Evolutionary conservation across 2,113 vertebrate species (phyloP).

Genomic region (Cebus imitator): DNA sequence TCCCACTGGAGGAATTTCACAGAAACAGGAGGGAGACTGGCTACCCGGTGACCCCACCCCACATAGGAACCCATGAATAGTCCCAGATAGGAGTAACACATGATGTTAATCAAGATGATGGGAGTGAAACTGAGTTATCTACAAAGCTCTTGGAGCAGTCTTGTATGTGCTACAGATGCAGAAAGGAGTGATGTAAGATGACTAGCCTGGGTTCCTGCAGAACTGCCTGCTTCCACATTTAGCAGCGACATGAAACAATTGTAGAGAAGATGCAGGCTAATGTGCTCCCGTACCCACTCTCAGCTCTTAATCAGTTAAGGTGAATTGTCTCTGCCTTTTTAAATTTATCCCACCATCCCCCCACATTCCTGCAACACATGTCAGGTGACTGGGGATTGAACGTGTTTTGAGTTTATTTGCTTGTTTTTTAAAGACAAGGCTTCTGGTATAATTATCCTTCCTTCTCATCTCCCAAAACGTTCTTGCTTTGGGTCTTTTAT

Average conservation of each 20-base stretch:
- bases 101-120: constrained; percentile 45
- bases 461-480: not conserved
- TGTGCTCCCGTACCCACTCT: not conserved
- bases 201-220: constrained; percentile 64
- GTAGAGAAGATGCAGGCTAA: not conserved
- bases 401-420: not conserved
- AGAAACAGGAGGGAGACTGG: not conserved
- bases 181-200: constrained; percentile 56
- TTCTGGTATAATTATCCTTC: not conserved
- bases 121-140: constrained; percentile 60
- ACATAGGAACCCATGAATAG: constrained; percentile 28
- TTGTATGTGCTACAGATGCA: constrained; percentile 64
- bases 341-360: not conserved
- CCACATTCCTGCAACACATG: fast-evolving
- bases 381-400: not conserved
- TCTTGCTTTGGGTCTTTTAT: not conserved
- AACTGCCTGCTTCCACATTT: not conserved
- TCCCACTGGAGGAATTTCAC: not conserved
- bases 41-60: not conserved
- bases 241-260: not conserved
- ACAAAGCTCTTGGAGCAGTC: constrained; percentile 57
- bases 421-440: not conserved
- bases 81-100: constrained; percentile 28
- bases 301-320: not conserved
- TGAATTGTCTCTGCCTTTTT: not conserved